Evolutionary conservation across 2,113 vertebrate genomes (phyloP).

Genomic region (Pedetes capensis): DNA sequence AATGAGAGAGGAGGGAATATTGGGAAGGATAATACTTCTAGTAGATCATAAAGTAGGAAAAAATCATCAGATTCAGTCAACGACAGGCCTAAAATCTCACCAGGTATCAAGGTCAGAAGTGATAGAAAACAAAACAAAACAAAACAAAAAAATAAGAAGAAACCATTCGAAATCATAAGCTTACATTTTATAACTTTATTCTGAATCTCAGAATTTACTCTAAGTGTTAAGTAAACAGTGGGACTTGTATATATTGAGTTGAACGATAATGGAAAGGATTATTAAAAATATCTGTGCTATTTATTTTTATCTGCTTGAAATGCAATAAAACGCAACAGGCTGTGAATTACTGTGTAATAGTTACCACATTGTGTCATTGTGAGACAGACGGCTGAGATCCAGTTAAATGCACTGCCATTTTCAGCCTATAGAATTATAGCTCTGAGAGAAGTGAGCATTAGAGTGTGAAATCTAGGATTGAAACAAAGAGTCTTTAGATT

Average conservation of each 20-base stretch:
- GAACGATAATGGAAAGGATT: constrained; percentile 32
- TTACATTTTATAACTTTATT: neutral
- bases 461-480: neutral
- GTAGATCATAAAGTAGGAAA: neutral
- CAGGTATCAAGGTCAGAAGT: neutral
- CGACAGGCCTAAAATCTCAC: neutral
- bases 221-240: constrained; percentile 13
- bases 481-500: neutral
- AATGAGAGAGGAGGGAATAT: neutral
- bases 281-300: constrained; percentile 44
- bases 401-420: neutral
- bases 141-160: neutral
- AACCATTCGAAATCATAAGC: neutral
- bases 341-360: constrained; percentile 42
- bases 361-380: neutral
- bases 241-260: neutral
- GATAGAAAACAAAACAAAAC: neutral
- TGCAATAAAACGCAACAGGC: constrained; percentile 27
- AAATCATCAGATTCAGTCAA: neutral
- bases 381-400: neutral
- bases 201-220: neutral
- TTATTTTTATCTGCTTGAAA: constrained; percentile 57
- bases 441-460: neutral
- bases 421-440: constrained; percentile 11
- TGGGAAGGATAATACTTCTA: constrained; percentile 5